A percentile compares a stretch with the other conserved stretches of the same genome.
Evolutionary conservation across 2,888 invertebrate genomes (phyloP).

Genomic region (Ypsolopha sequella): DNA sequence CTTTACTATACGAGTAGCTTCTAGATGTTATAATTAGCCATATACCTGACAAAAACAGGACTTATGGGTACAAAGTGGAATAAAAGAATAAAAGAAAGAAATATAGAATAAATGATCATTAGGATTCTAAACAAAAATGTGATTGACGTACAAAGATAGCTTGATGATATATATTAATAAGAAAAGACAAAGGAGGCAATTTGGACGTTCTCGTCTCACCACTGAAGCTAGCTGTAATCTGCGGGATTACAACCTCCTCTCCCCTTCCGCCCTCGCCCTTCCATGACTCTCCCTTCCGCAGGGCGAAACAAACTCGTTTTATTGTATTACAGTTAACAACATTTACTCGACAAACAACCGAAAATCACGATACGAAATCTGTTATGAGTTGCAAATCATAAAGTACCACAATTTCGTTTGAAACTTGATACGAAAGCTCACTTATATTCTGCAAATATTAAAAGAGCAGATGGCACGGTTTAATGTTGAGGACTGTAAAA

Average conservation of each 20-base stretch:
- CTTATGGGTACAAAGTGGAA: no score
- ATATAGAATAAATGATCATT: no score
- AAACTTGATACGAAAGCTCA: background rate
- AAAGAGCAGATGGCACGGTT: background rate
- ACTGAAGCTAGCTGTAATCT: slow-evolving; percentile 13
- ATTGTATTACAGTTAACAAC: slow-evolving; percentile 14
- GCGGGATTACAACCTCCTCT: slow-evolving; percentile 13
- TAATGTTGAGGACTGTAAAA: background rate
- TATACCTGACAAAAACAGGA: no score
- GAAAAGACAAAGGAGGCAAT: slow-evolving; percentile 7
- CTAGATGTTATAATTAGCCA: no score
- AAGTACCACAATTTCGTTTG: no score
- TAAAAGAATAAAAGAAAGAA: no score
- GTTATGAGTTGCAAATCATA: no score
- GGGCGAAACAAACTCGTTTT: slow-evolving; percentile 7
- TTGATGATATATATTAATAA: background rate
- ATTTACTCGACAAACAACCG: slow-evolving; percentile 21
- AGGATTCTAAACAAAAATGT: no score
- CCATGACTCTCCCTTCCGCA: background rate
- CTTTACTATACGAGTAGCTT: no score
- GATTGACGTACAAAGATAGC: background rate
- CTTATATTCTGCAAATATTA: background rate
- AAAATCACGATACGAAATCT: background rate
- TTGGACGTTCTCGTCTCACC: slow-evolving; percentile 12
- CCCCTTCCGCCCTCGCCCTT: slow-evolving; percentile 1